Evolutionary conservation across 2,113 vertebrate genomes (phyloP).

Genomic region (Arothron firmamentum): DNA sequence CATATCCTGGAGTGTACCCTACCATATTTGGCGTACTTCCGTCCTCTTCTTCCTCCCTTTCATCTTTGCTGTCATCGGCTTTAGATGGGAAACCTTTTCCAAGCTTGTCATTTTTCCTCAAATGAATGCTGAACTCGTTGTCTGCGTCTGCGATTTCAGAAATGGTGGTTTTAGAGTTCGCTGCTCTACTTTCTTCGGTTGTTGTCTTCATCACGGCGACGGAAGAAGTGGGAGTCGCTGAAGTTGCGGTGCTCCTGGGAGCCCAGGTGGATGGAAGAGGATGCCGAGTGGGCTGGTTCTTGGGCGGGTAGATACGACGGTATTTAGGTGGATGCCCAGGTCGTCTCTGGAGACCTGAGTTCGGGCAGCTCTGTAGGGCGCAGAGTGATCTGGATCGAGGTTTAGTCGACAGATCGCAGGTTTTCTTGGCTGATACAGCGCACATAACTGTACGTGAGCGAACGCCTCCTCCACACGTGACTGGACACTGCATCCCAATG

Average conservation of each 20-base stretch:
- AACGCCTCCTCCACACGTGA: conserved; percentile 88
- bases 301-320: conserved; percentile 34
- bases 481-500: conserved; percentile 81
- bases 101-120: conserved; percentile 34
- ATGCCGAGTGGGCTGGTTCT: conserved; percentile 27
- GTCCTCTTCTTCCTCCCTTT: conserved; percentile 52
- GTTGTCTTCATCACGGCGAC: conserved; percentile 15
- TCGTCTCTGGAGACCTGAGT: conserved; percentile 57
- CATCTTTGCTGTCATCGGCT: conserved; percentile 12
- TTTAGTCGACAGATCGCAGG: conserved; percentile 79
- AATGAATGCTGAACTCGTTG: conserved; percentile 43
- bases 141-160: conserved; percentile 47
- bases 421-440: conserved; percentile 70
- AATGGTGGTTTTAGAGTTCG: conserved; percentile 16
- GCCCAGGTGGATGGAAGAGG: conserved; percentile 19
- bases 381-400: conserved; percentile 88
- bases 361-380: conserved; percentile 86
- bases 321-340: conserved; percentile 43
- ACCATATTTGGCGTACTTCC: conserved; percentile 62
- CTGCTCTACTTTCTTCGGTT: conserved; percentile 26
- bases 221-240: conserved; percentile 25
- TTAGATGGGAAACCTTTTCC: neutral
- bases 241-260: conserved; percentile 13
- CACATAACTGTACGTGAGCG: conserved; percentile 84
- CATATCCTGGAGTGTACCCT: conserved; percentile 60